phyloP scores from a whole-genome alignment of 2,797 vertebrate species.

The Sus cebifrons region DNA sequence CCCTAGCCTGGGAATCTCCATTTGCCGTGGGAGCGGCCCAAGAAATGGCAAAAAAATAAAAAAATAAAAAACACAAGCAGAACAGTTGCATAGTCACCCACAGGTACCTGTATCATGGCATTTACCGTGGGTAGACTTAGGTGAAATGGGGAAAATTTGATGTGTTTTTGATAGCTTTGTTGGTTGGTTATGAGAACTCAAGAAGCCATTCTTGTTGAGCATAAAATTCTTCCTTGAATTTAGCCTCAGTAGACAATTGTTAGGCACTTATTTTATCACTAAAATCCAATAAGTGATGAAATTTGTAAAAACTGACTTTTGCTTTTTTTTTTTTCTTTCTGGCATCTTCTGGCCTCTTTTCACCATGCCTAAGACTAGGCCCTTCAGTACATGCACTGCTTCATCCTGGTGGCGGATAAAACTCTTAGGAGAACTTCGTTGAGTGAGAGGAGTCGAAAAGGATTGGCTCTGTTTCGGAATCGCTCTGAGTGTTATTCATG shows the following conservation, averaged over 20 bases:
- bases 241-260: slow-evolving; percentile 3
- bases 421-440: slow-evolving; percentile 27
- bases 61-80: neutral
- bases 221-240: slow-evolving; percentile 9
- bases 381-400: neutral
- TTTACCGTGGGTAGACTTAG: slow-evolving; percentile 14
- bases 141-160: slow-evolving; percentile 7
- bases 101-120: neutral
- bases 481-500: neutral
- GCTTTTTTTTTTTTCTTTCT: slow-evolving; percentile 39
- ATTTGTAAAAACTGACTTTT: neutral
- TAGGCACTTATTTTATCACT: slow-evolving; percentile 21
- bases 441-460: neutral
- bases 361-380: neutral
- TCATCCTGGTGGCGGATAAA: neutral
- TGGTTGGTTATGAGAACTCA: slow-evolving; percentile 18
- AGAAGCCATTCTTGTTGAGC: slow-evolving; percentile 42
- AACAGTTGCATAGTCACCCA: neutral
- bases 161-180: slow-evolving; percentile 43
- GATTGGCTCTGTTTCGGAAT: neutral
- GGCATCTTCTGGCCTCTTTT: slow-evolving; percentile 51
- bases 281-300: slow-evolving; percentile 36
- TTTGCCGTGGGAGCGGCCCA: too few relatives aligned
- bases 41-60: too few relatives aligned
- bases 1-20: too few relatives aligned